phyloP scores from a whole-genome alignment of 2,113 vertebrate species.

The Stigmatopora argus region DNA sequence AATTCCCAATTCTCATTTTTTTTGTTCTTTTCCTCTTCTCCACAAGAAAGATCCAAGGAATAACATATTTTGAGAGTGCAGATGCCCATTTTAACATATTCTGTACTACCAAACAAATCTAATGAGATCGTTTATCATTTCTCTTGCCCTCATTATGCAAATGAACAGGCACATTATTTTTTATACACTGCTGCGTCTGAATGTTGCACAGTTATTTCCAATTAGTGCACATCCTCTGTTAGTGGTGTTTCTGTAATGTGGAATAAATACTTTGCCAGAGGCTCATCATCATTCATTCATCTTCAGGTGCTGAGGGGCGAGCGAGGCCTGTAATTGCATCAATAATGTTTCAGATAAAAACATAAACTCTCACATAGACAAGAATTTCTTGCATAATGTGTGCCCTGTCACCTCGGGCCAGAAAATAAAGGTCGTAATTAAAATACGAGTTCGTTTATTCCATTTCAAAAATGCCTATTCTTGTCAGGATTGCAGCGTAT shows the following conservation, averaged over 20 bases:
- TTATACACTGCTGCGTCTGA: background rate
- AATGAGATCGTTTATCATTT: background rate
- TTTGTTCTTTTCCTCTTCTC: no score
- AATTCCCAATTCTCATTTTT: no score
- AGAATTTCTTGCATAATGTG: conserved; percentile 1
- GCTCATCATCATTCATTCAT: conserved; percentile 34
- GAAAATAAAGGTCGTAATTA: conserved; percentile 6
- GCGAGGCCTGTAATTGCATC: conserved; percentile 31
- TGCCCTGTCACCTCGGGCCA: background rate
- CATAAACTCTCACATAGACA: conserved; percentile 24
- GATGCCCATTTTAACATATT: background rate
- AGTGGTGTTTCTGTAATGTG: conserved; percentile 21
- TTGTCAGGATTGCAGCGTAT: no score
- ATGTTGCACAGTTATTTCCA: conserved; percentile 22
- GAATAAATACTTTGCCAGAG: conserved; percentile 36
- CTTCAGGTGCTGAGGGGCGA: conserved; percentile 22
- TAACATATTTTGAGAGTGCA: background rate
- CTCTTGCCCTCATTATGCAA: conserved; percentile 10
- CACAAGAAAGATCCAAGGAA: no score
- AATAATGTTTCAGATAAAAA: conserved; percentile 19
- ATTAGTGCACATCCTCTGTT: conserved; percentile 18
- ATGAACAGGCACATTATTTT: conserved; percentile 7
- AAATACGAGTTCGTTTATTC: background rate
- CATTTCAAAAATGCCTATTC: no score
- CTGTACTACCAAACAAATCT: background rate